Conservation (phyloP, 2,797 vertebrate genomes). For the Botia almorhae region DNA sequence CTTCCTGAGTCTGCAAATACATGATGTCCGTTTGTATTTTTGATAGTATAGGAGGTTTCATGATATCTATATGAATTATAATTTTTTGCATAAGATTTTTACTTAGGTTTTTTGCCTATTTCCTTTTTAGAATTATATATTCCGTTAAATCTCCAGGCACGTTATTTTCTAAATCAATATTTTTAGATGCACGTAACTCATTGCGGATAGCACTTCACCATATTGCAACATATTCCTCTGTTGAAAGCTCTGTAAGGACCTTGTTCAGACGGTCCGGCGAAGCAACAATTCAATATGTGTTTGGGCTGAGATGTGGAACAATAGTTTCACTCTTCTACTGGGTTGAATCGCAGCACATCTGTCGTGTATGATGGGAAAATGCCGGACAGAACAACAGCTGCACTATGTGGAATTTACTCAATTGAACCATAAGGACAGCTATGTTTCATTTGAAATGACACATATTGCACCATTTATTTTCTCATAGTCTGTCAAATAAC, state of each 20-base stretch:
- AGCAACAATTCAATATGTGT: slow-evolving; percentile 43
- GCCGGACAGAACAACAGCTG: slow-evolving; percentile 15
- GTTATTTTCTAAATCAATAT: background rate
- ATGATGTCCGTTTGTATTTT: too few relatives aligned
- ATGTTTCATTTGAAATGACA: background rate
- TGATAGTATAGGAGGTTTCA: background rate
- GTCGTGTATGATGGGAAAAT: background rate
- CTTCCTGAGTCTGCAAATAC: background rate
- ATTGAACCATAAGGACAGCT: background rate
- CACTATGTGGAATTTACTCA: slow-evolving; percentile 19
- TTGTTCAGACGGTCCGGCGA: slow-evolving; percentile 58
- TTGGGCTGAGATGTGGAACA: slow-evolving; percentile 58
- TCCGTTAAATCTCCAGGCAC: too few relatives aligned
- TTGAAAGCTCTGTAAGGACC: slow-evolving; percentile 55
- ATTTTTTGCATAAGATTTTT: too few relatives aligned
- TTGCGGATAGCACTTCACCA: background rate
- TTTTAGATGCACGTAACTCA: background rate
- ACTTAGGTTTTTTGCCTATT: background rate
- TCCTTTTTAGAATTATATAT: background rate
- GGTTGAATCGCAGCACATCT: slow-evolving; percentile 21
- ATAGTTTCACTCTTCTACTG: slow-evolving; percentile 63
- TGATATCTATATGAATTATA: background rate
- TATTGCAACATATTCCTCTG: slow-evolving; percentile 36
- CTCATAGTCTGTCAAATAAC: background rate
- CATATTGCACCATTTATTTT: background rate